Evolutionary conservation across 2,888 invertebrate genomes (phyloP).

Genomic region (Hofmannophila pseudospretella): DNA sequence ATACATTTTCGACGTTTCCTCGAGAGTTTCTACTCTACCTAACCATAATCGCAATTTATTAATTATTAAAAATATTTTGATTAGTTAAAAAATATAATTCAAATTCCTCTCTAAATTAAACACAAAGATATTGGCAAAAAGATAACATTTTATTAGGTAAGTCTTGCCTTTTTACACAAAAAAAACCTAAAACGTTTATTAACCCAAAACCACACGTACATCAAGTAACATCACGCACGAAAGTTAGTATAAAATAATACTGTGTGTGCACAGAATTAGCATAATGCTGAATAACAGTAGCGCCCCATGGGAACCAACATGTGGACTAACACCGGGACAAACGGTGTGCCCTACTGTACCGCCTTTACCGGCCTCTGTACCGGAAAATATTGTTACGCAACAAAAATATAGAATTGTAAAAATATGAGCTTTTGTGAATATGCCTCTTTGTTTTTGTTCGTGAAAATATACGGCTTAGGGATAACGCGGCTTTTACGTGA

Average conservation of each 20-base stretch:
- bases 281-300: slow-evolving; percentile 62
- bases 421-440: slow-evolving; percentile 9
- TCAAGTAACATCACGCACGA: slow-evolving; percentile 36
- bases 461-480: background rate
- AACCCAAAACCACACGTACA: background rate
- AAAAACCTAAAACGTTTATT: background rate
- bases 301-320: slow-evolving; percentile 56
- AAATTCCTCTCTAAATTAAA: too few species aligned
- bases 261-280: slow-evolving; percentile 56
- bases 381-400: slow-evolving; percentile 26
- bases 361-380: slow-evolving; percentile 8
- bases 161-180: too few species aligned
- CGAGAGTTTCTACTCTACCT: too few species aligned
- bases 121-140: too few species aligned
- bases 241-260: slow-evolving; percentile 52
- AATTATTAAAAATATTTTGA: too few species aligned
- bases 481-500: background rate
- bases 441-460: slow-evolving; percentile 4
- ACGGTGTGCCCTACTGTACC: slow-evolving; percentile 27
- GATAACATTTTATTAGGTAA: too few species aligned
- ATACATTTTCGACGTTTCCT: too few species aligned
- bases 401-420: slow-evolving; percentile 24
- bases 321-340: slow-evolving; percentile 54
- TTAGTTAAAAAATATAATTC: too few species aligned
- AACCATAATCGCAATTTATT: too few species aligned